Percentiles rank a stretch among this genome's conserved stretches.
phyloP scores from a whole-genome alignment of 2,797 vertebrate species.

The Mormyrops attenuatus region DNA sequence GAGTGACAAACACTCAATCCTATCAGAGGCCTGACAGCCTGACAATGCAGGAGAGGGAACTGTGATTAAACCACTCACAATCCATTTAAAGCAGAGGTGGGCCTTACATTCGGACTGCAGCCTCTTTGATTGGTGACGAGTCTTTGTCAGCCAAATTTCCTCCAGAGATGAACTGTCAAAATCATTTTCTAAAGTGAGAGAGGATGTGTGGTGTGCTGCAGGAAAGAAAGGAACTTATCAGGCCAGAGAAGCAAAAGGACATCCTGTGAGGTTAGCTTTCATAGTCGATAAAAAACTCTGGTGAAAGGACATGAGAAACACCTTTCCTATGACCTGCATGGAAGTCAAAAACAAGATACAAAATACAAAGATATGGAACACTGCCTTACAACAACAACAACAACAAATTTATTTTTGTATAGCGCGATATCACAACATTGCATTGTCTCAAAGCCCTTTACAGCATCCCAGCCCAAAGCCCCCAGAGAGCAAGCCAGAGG shows the following conservation, averaged over 20 bases:
- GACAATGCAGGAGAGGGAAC: neutral
- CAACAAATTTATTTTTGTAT: too few species aligned
- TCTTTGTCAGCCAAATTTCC: neutral
- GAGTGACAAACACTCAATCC: neutral
- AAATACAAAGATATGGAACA: neutral
- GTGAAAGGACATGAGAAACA: neutral
- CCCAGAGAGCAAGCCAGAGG: too few species aligned
- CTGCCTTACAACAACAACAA: neutral
- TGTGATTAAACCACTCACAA: conserved; percentile 4
- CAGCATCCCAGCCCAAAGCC: too few species aligned
- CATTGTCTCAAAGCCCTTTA: too few species aligned
- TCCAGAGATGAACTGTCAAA: neutral
- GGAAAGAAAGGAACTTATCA: neutral
- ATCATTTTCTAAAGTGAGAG: neutral
- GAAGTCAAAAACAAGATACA: neutral
- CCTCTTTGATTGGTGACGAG: neutral
- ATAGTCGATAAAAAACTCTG: neutral
- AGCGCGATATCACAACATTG: too few species aligned
- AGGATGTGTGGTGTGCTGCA: neutral
- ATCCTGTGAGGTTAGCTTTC: neutral
- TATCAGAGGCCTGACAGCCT: conserved; percentile 8
- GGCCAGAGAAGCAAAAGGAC: neutral
- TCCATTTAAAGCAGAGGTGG: neutral
- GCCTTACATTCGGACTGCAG: neutral
- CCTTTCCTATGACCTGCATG: neutral